Base-by-base conservation (phyloP, 1,140 invertebrate genomes). In the Heliconius melpomene region DNA sequence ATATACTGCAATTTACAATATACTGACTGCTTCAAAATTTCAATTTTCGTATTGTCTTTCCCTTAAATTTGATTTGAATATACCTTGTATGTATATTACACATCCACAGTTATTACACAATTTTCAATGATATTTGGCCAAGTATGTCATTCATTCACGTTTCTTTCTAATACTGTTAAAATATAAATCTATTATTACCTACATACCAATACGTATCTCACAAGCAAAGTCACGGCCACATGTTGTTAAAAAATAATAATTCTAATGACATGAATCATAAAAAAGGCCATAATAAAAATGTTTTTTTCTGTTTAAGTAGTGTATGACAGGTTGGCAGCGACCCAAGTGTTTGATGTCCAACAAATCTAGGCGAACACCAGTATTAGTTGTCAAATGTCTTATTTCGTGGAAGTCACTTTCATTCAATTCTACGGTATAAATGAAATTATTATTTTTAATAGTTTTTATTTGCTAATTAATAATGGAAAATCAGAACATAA, bases 261-360 rank as follows among this genome's bases (percentile, higher is more conserved):
- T 77, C 36, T 73, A 76, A 60, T n/a, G 66, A 36, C 20, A 77
- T 77, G 40, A 76, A 73, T 78, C 70, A 80, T 75, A 74, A 60
- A 46, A 16, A 46, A 40, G 38, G n/a, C n/a, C 32, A 72, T 78
- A 71, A 71, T 50, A 32, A 40, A 50, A 40, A 38, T 72, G 71
- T 72, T 72, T 72, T 72, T 72, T 72, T 40, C 20, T 72, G 71
- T 72, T 72, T 72, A 40, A 72, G 38, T 72, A 40, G 71, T 72
- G 13, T 78, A 70, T 71, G 57, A 79, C 78, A 75, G 71, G 40
- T 82, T 87, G 86, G 86, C 86, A 23, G 9, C 9, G 13, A 7
- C 78, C 86, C 86, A 87, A 73, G 9, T 29, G 79, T 87, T 87
- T 87, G 86, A 87, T 86, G 83, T 87, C 60, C 72, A 72, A 72